These are phyloP conservation scores for Distichodus sexfasciatus DNA, from an alignment of 2,797 vertebrate species.

Conservation along the genomic window DNA sequence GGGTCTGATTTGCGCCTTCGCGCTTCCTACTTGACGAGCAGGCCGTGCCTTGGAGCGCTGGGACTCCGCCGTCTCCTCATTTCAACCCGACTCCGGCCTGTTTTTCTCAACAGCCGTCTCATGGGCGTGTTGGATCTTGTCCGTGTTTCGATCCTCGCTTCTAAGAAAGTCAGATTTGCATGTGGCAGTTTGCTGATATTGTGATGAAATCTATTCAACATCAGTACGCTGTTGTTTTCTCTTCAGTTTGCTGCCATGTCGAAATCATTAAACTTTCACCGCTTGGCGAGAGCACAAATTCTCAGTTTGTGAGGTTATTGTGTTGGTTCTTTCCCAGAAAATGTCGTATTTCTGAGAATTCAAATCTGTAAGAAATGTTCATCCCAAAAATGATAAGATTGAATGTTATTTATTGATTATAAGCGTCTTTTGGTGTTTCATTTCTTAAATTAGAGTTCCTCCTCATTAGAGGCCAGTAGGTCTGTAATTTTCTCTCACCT, in stretches of 20 bases:
- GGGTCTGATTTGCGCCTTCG: background rate
- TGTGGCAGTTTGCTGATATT: background rate
- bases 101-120: background rate
- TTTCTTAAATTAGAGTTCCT: too few relatives aligned
- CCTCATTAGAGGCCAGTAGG: too few relatives aligned
- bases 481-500: too few relatives aligned
- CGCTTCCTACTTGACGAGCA: background rate
- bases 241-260: background rate
- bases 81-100: background rate
- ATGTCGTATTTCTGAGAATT: too few relatives aligned
- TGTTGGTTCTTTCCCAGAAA: too few relatives aligned
- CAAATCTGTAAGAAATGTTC: too few relatives aligned
- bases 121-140: background rate
- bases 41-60: background rate
- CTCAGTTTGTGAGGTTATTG: background rate
- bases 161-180: background rate
- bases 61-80: background rate
- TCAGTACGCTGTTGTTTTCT: background rate
- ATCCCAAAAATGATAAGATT: too few relatives aligned
- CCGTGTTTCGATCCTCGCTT: background rate
- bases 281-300: background rate
- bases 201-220: conserved; percentile 7
- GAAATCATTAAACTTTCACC: conserved; percentile 19
- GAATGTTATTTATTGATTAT: too few relatives aligned
- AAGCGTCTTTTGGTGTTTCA: too few relatives aligned